Base-by-base conservation (phyloP, 2,888 invertebrate genomes). In the Pomacea canaliculata region DNA sequence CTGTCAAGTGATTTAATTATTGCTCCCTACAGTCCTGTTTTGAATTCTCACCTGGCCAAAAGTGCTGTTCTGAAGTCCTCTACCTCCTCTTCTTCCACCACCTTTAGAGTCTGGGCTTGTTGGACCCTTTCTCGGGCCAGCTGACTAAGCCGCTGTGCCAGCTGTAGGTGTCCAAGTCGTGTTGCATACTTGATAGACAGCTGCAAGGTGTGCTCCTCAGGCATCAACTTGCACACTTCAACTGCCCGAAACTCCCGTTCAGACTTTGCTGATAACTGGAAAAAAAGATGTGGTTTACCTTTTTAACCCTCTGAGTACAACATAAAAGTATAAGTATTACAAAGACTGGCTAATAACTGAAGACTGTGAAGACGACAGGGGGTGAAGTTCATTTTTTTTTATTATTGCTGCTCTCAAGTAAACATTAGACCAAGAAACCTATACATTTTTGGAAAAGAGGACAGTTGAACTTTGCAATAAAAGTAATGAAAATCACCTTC, bases 171-270 rank as follows among this genome's bases (percentile, higher is more conserved):
- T 48, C 95, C 94, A 18, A 95, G 92, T 82, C 95, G 94, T 0
- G 94, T 94, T 0, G 97, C 96, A 91, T 97, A 98, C 89, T 96
- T 96, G n/a, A 96, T 94, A 1, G 96, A 97, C 62, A 97, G 92
- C 80, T 95, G 95, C 62, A 97, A 91, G 0, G 96, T 92, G 68
- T 95, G 94, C 3, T 94, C 94, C 85, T 95, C 95, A 46, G 94
- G 94, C 86, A 97, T 93, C 84, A 96, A 92, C 87, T 95, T 94
- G 90, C 96, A 95, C 27, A 97, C 92, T 91, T 98, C 97, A 70
- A 96, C 91, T 0, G 97, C 97, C 65, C 97, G 93, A 85, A 94
- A 94, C 88, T 98, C 97, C 82, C 95, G 93, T 89, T 96, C 95
- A 83, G 94, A 94, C 83, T 95, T 94, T 87, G 96, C 96, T 1